Percentiles rank a stretch among this genome's conserved stretches.
These are phyloP conservation scores for Leptothorax acervorum DNA, from an alignment of 2,888 invertebrate species.

Conservation along the genomic window DNA sequence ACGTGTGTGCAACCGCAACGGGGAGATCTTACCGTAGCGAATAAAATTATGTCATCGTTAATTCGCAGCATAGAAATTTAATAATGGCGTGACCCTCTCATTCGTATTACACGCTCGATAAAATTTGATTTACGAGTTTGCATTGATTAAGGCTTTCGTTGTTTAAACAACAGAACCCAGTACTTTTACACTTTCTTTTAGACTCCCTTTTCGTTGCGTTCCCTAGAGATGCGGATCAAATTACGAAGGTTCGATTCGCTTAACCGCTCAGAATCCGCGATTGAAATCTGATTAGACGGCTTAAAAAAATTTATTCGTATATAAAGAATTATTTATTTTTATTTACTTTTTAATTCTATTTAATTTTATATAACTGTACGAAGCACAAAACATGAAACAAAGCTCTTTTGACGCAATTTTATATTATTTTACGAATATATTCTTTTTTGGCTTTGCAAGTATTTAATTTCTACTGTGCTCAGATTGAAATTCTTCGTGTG, in stretches of 20 bases:
- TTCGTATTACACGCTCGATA: slow-evolving; percentile 46
- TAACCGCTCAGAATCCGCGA: slow-evolving; percentile 5
- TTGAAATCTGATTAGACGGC: slow-evolving; percentile 27
- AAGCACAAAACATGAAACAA: background rate
- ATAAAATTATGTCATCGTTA: slow-evolving; percentile 22
- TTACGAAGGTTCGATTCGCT: slow-evolving; percentile 22
- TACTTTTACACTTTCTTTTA: slow-evolving; percentile 16
- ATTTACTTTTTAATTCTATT: background rate
- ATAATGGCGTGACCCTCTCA: slow-evolving; percentile 11
- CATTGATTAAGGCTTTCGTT: slow-evolving; percentile 11
- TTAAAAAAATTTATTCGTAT: background rate
- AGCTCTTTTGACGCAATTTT: background rate
- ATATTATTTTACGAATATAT: background rate
- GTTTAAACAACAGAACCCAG: background rate
- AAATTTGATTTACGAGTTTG: slow-evolving; percentile 52
- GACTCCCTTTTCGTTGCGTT: slow-evolving; percentile 1
- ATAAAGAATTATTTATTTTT: background rate
- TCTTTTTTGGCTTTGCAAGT: background rate
- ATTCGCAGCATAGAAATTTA: slow-evolving; percentile 13
- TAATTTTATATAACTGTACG: background rate
- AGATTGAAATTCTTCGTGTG: slow-evolving; percentile 48
- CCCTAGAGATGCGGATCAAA: slow-evolving; percentile 11
- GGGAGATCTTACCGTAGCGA: background rate
- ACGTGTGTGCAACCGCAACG: slow-evolving; percentile 49
- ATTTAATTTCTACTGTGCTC: background rate